phyloP scores from a whole-genome alignment of 1,140 invertebrate species.

The Rhagoletis zephyria region DNA sequence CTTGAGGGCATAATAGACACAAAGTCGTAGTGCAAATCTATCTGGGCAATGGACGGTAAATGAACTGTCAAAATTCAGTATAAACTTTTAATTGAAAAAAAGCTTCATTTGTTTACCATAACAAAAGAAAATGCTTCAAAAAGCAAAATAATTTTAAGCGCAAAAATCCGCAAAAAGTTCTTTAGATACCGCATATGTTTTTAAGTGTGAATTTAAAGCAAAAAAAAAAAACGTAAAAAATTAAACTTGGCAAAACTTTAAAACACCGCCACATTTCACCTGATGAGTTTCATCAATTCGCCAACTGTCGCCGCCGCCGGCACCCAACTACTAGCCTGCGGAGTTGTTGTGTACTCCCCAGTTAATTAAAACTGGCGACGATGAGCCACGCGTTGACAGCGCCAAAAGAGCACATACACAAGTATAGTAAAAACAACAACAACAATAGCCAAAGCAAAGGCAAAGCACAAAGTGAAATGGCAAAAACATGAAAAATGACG shows the following conservation, averaged over 20 bases:
- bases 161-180: no score
- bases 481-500: slow-evolving; percentile 53
- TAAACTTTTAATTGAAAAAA: no score
- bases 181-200: no score
- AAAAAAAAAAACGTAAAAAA: no score
- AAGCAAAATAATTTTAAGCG: no score
- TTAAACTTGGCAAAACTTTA: not conserved
- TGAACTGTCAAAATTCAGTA: no score
- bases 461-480: slow-evolving; percentile 26
- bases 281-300: slow-evolving; percentile 43
- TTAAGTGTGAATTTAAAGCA: no score
- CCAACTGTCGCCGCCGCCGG: not conserved
- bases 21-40: no score
- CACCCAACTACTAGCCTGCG: not conserved
- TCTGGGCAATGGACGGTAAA: no score
- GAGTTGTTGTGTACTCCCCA: slow-evolving; percentile 62
- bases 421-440: not conserved
- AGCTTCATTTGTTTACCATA: no score
- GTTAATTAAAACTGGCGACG: slow-evolving; percentile 68
- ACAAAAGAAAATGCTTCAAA: no score
- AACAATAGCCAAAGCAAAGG: not conserved
- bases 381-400: slow-evolving; percentile 42
- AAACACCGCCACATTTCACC: slow-evolving; percentile 35
- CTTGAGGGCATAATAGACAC: no score
- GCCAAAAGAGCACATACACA: not conserved